Evolutionary conservation across 2,113 vertebrate genomes (phyloP), one percentile per base, ranked within the genome.

Genomic region (Willisornis vidua): DNA sequence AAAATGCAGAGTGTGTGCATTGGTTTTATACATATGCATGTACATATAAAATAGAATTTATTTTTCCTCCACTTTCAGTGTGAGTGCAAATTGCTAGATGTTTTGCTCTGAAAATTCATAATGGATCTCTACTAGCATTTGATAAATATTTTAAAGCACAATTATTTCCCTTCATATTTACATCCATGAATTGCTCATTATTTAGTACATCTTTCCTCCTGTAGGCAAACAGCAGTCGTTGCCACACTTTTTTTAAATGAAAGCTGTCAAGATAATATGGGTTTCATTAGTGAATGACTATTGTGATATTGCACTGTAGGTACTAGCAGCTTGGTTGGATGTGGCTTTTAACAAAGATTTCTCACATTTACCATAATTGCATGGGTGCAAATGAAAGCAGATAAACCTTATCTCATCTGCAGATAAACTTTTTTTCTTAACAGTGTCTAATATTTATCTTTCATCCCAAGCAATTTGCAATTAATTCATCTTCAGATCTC

Each of bases 141-240:
- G 89, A 96, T 97, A 87, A 97, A 96, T 97, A 93, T 98, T 98
- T 98, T 91, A 97, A 88, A 83, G 73, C 28, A 51, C 74, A 84
- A 82, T 97, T 90, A 95, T 95, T 96, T 96, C 91, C 48, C 33
- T 94, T 95, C 83, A 33, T 83, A 80, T 92, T 73, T 82, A 87
- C 76, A 59, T 41, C 88, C 41, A 68, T 89, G 73, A 93, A 87
- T 94, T 90, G 78, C 78, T 93, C 84, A 81, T 94, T 62, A 52
- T 43, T 76, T 86, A 76, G 77, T 48, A 43, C 70, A 55, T 94
- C 88, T 66, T 91, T 63, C 80, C 33, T 89, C 74, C 88, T 95
- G 52, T 39, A 88, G 84, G 80, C 71, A 91, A 94, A 90, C 51
- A 91, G 54, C 84, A 83, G 57, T 77, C 55, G 31, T 92, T 85